Conservation (phyloP, 2,797 vertebrate species). For the Periophthalmus magnuspinnatus region DNA sequence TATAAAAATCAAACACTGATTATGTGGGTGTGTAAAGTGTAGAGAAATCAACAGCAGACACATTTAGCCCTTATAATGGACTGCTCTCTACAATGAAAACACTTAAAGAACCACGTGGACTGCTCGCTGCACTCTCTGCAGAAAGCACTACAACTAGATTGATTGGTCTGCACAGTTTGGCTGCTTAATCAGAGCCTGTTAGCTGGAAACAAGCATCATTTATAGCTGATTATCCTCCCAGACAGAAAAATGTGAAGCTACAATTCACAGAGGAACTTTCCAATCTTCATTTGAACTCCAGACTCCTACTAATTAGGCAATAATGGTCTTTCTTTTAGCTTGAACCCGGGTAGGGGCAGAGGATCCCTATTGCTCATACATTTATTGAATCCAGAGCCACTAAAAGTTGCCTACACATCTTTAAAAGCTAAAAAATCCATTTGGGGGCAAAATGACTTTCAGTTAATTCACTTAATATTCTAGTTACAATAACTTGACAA, state of each 20-base stretch:
- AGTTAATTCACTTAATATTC: slow-evolving; percentile 50
- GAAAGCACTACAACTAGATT: slow-evolving; percentile 64
- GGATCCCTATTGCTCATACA: neutral
- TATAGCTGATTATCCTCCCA: slow-evolving; percentile 69
- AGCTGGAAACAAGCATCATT: slow-evolving; percentile 63
- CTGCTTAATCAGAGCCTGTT: slow-evolving; percentile 71
- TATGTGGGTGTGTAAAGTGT: slow-evolving; percentile 1
- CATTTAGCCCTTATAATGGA: slow-evolving; percentile 24
- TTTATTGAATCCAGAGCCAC: neutral
- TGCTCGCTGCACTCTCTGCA: slow-evolving; percentile 34
- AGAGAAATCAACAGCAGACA: slow-evolving; percentile 2
- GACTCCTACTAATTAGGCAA: slow-evolving; percentile 34
- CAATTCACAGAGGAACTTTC: slow-evolving; percentile 52
- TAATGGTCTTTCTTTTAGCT: slow-evolving; percentile 26
- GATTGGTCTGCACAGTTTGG: slow-evolving; percentile 67
- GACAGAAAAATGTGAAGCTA: slow-evolving; percentile 48
- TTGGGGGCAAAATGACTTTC: neutral
- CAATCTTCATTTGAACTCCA: slow-evolving; percentile 31
- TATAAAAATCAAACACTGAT: neutral
- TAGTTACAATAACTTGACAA: slow-evolving; percentile 50
- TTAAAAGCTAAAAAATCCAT: no score
- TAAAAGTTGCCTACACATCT: no score
- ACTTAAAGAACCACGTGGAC: slow-evolving; percentile 27
- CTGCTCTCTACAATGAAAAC: slow-evolving; percentile 15
- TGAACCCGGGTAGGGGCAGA: neutral